Percentiles rank a stretch among this genome's conserved stretches.
These are phyloP conservation scores for Drosophila tristis DNA, from an alignment of 1,140 invertebrate species.

Conservation along the genomic window DNA sequence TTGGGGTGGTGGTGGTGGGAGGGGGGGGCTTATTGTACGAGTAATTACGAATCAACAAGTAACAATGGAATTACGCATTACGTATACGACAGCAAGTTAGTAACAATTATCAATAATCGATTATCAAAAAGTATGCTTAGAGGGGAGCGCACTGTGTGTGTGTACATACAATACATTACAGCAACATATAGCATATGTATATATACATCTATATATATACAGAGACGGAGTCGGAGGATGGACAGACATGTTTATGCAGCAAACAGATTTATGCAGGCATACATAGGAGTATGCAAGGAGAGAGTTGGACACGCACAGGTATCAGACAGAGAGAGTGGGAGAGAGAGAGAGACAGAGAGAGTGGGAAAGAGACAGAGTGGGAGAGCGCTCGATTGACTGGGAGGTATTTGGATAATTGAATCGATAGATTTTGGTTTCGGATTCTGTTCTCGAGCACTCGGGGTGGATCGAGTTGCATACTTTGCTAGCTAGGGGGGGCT, in stretches of 20 bases:
- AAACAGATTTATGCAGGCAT: no score
- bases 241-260: constrained; percentile 6
- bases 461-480: constrained; percentile 49
- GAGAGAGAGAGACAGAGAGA: constrained; percentile 11
- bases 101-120: constrained; percentile 68
- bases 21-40: constrained; percentile 17
- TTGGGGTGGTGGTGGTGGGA: no score
- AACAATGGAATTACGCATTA: constrained; percentile 71
- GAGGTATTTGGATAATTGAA: constrained; percentile 29
- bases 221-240: constrained; percentile 21
- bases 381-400: constrained; percentile 1
- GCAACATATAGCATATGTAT: constrained; percentile 30
- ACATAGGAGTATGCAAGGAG: no score
- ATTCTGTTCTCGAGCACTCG: constrained; percentile 40
- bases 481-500: constrained; percentile 39
- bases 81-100: constrained; percentile 72
- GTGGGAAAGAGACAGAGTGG: constrained; percentile 14
- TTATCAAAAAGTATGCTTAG: constrained; percentile 60
- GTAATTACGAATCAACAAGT: constrained; percentile 62
- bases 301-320: neutral
- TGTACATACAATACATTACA: constrained; percentile 15
- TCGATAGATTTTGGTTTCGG: constrained; percentile 34
- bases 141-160: constrained; percentile 62
- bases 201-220: constrained; percentile 25
- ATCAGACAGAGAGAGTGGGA: constrained; percentile 6